Conservation (phyloP, 1,140 invertebrate species). For the Brachionus sp. region DNA sequence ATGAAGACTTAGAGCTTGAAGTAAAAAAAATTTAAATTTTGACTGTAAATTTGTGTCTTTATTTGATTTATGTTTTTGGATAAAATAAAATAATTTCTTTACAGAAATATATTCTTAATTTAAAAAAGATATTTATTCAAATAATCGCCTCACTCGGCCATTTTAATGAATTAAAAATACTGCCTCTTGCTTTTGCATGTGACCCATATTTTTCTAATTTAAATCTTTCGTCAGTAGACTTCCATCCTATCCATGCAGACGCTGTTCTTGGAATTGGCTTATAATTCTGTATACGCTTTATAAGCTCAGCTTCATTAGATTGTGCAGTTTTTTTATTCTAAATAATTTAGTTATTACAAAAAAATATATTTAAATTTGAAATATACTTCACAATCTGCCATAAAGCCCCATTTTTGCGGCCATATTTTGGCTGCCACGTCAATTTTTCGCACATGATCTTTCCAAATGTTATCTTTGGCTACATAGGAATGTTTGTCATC, state of each 20-base stretch:
- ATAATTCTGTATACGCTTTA: background rate
- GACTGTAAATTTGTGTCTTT: conserved; percentile 3
- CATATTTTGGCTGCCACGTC: background rate
- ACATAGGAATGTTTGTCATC: conserved; percentile 32
- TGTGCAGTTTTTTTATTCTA: background rate
- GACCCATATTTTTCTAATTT: conserved; percentile 8
- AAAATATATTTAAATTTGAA: background rate
- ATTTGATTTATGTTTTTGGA: background rate
- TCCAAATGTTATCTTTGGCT: conserved; percentile 31
- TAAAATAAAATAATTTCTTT: background rate
- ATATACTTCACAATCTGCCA: background rate
- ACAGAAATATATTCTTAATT: background rate
- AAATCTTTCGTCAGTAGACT: background rate
- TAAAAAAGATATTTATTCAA: background rate
- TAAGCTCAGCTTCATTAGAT: background rate
- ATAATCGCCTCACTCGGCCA: conserved; percentile 32
- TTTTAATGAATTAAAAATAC: background rate
- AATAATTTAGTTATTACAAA: background rate
- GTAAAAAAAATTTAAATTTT: conserved; percentile 1
- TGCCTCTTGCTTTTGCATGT: background rate
- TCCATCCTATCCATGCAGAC: conserved; percentile 19
- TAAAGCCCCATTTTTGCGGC: conserved; percentile 21
- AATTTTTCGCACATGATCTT: background rate
- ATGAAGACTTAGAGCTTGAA: background rate
- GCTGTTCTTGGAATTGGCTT: conserved; percentile 7